Base-by-base conservation (phyloP, 1,140 invertebrate species). In the Varroa destructor region DNA sequence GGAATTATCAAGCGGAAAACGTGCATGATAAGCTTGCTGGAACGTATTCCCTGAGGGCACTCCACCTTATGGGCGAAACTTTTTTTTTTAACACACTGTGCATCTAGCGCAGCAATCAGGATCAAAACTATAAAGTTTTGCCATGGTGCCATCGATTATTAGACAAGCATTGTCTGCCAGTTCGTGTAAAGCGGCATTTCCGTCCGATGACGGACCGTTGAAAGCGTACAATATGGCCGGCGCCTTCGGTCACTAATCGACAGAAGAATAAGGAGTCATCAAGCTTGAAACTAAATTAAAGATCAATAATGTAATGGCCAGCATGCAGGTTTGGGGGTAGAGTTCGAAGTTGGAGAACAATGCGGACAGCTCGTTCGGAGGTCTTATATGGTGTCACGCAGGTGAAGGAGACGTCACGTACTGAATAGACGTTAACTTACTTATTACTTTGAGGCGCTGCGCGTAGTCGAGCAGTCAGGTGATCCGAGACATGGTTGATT, bases 11-110 rank as follows among this genome's bases (percentile, higher is more conserved):
- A n/a, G 61, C 12, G 61, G 61, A 37, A 46, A 25, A 67, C 40
- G 61, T 67, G 61, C 61, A 67, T 8, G 61, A 67, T 14, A 37
- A 67, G 40, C 12, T 67, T 2, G 61, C 37, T 67, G 61, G 40
- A 67, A 40, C 40, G 61, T 37, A 67, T 67, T 46, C 61, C 61
- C 10, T 12, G 61, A 2, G 61, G 14, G 46, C 61, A 67, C 8
- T 67, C 61, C 61, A 67, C 5, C 36, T 67, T 67, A 4, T 36
- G 61, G 4, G 12, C 61, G 61, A 67, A 67, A 8, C 61, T 37
- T 12, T 37, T 37, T 37, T 12, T 37, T 37, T 37, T 12, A 67
- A 8, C 61, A 67, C 1, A 67, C 61, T 3, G 61, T 67, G 37
- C 40, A 67, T 46, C 40, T 67, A 40, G 61, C 4, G 61, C 61